Percentiles rank a stretch among this genome's conserved stretches.
These are phyloP conservation scores for Marcusenius ussheri DNA, from an alignment of 2,113 vertebrate species.

Conservation along the genomic window DNA sequence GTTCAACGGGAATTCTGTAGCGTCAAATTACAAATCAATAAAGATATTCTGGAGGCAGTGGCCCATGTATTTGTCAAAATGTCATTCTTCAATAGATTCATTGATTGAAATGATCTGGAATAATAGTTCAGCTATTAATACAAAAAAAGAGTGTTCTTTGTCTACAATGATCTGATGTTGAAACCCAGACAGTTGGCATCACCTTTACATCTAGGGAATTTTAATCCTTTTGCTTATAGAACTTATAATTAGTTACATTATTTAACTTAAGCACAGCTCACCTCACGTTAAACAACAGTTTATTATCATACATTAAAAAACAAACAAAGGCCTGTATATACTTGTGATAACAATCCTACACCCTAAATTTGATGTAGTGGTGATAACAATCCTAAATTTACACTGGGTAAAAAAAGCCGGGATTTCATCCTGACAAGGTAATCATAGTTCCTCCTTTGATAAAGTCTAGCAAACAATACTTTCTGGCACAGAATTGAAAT, in stretches of 20 bases:
- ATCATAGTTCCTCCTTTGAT: neutral
- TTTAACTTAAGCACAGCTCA: neutral
- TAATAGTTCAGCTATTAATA: neutral
- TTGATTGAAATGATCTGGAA: neutral
- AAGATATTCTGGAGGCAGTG: conserved; percentile 31
- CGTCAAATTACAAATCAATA: conserved; percentile 29
- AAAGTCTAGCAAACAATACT: neutral
- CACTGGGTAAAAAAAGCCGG: conserved; percentile 1
- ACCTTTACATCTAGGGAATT: neutral
- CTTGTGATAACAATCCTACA: conserved; percentile 22
- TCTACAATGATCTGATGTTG: conserved; percentile 20
- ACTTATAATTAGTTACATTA: neutral
- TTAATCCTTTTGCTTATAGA: neutral
- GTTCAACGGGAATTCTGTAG: conserved; percentile 21
- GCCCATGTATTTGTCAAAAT: conserved; percentile 20
- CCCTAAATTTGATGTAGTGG: neutral
- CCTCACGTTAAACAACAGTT: neutral
- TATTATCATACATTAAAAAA: neutral
- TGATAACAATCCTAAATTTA: conserved; percentile 24
- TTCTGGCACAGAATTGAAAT: conserved; percentile 14
- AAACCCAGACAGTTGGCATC: neutral
- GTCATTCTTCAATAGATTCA: neutral
- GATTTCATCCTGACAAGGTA: conserved; percentile 27
- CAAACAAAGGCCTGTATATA: neutral
- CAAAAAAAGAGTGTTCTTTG: neutral